Conservation (phyloP, 2,113 vertebrate genomes). For the human (Homo sapiens) region DNA sequence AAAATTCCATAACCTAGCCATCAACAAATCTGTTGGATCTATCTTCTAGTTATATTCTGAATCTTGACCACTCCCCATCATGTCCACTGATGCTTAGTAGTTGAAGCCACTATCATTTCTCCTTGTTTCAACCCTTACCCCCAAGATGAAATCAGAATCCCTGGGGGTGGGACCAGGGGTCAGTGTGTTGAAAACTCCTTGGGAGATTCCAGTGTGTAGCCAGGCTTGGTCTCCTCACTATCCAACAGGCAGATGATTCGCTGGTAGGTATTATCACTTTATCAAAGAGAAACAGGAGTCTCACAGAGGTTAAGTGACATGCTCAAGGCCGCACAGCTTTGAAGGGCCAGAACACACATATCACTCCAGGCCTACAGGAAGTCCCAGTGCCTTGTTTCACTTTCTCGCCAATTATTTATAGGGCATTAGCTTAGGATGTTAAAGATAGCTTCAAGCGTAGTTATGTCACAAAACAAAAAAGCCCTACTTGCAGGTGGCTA, state of each 20-base stretch:
- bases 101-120: neutral
- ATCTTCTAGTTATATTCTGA: neutral
- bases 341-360: neutral
- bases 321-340: neutral
- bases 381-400: neutral
- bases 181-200: neutral
- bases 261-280: neutral
- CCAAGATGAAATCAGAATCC: neutral
- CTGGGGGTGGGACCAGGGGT: neutral
- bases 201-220: neutral
- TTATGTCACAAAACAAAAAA: neutral
- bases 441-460: neutral
- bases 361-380: neutral
- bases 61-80: neutral
- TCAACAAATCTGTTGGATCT: neutral
- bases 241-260: neutral
- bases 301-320: neutral
- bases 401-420: neutral
- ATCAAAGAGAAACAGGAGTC: neutral
- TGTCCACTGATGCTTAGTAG: neutral
- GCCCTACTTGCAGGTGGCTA: neutral
- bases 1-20: neutral
- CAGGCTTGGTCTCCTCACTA: neutral
- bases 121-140: neutral
- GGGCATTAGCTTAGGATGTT: neutral